phyloP scores from a whole-genome alignment of 2,888 invertebrate genomes.

The Melieria picta region DNA sequence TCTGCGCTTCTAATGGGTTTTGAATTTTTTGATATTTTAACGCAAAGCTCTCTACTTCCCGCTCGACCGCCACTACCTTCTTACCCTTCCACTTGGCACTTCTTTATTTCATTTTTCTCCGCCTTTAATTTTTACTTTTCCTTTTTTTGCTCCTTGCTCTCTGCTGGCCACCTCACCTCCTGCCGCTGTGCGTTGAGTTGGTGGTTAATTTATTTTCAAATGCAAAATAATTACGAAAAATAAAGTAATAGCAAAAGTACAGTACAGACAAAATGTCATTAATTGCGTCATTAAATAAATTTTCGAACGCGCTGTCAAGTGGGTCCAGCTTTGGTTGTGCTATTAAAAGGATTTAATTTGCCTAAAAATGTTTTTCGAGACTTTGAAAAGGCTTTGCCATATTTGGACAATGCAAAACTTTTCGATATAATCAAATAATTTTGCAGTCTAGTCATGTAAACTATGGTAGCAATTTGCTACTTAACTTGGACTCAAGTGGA shows the following conservation, averaged over 20 bases:
- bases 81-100: slow-evolving; percentile 16
- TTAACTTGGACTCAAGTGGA: too few species aligned
- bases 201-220: slow-evolving; percentile 29
- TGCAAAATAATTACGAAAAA: slow-evolving; percentile 24
- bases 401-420: too few species aligned
- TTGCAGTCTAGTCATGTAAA: too few species aligned
- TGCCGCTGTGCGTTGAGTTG: slow-evolving; percentile 3
- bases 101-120: background rate
- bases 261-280: slow-evolving; percentile 31
- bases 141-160: background rate
- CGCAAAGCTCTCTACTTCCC: background rate
- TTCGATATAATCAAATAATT: too few species aligned
- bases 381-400: background rate
- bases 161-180: background rate
- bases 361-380: background rate
- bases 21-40: slow-evolving; percentile 15
- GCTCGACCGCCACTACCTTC: background rate
- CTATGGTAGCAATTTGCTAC: too few species aligned
- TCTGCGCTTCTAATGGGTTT: slow-evolving; percentile 23
- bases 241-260: slow-evolving; percentile 31
- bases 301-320: background rate
- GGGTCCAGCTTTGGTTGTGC: background rate
- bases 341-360: background rate
- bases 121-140: slow-evolving; percentile 6
- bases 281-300: slow-evolving; percentile 25